phyloP scores from a whole-genome alignment of 2,797 vertebrate genomes.

The Avahi laniger region DNA sequence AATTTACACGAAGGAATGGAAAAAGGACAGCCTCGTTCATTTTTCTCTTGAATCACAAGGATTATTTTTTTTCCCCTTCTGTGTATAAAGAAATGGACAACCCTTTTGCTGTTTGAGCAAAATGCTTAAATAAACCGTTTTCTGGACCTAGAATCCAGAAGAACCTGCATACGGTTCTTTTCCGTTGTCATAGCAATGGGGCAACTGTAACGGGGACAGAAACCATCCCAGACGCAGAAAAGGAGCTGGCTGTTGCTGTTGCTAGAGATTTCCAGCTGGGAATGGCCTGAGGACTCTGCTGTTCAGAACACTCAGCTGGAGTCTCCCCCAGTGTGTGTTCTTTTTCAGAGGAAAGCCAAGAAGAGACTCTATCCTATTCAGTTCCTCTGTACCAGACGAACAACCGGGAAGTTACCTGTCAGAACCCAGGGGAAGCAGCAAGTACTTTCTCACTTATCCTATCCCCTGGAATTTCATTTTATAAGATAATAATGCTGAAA shows the following conservation, averaged over 20 bases:
- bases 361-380: not conserved
- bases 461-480: not conserved
- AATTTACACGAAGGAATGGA: constrained; percentile 58
- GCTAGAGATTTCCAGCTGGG: not conserved
- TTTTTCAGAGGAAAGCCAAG: constrained; percentile 13
- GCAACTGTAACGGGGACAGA: not conserved
- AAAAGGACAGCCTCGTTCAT: constrained; percentile 16
- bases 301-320: not conserved
- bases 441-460: not conserved
- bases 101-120: constrained; percentile 10
- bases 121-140: constrained; percentile 23
- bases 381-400: not conserved
- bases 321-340: not conserved
- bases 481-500: not conserved
- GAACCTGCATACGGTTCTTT: not conserved
- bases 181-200: not conserved
- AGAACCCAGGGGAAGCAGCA: not conserved
- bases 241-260: not conserved
- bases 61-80: constrained; percentile 16
- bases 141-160: constrained; percentile 55
- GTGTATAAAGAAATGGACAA: constrained; percentile 24
- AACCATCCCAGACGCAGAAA: not conserved
- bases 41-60: constrained; percentile 44
- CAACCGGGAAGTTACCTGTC: not conserved
- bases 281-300: not conserved